Conservation (phyloP, 2,888 invertebrate genomes). For the Tenthredo mesomela region DNA sequence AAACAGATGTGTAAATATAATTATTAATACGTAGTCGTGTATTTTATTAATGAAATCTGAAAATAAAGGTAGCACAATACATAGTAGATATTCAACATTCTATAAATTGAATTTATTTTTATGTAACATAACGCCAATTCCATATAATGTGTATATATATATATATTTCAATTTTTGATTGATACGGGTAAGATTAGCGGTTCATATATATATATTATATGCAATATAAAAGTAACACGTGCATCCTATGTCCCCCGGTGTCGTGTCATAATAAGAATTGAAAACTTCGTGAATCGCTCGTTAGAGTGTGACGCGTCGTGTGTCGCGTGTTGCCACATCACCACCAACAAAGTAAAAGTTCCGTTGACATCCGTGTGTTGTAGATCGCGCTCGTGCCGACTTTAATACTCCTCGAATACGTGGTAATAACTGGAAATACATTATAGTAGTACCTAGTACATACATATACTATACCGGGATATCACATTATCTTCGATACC, state of each 20-base stretch:
- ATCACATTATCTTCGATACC: neutral
- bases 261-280: slow-evolving; percentile 29
- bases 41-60: neutral
- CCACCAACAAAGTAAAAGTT: slow-evolving; percentile 68
- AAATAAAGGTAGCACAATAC: neutral
- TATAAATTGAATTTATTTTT: neutral
- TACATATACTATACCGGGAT: neutral
- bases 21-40: neutral
- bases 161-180: slow-evolving; percentile 3
- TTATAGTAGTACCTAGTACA: neutral
- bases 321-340: slow-evolving; percentile 77
- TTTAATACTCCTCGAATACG: slow-evolving; percentile 65
- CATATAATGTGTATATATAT: too few species aligned
- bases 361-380: slow-evolving; percentile 67
- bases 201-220: too few species aligned
- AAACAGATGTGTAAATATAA: neutral
- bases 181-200: neutral
- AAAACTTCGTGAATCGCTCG: slow-evolving; percentile 36
- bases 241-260: too few species aligned
- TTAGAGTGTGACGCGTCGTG: slow-evolving; percentile 57
- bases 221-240: slow-evolving; percentile 6
- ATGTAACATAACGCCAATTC: neutral
- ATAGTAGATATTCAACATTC: neutral
- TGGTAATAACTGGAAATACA: slow-evolving; percentile 67
- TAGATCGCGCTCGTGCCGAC: slow-evolving; percentile 70